These are phyloP conservation scores for Cybosia mesomella DNA, from an alignment of 2,888 invertebrate genomes.

Conservation along the genomic window DNA sequence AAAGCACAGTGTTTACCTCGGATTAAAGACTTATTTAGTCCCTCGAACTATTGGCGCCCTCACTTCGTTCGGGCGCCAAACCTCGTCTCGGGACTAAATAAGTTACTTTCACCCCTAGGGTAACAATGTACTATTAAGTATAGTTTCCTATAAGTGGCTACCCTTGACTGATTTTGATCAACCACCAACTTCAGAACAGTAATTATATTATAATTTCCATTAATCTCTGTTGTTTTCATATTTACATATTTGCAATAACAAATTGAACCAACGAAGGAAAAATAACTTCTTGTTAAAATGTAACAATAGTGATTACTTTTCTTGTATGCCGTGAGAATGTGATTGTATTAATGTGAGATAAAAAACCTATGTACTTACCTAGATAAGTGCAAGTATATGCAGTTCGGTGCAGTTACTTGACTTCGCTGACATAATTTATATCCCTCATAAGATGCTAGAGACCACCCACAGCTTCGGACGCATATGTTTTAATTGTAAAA, in stretches of 20 bases:
- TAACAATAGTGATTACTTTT: conserved; percentile 45
- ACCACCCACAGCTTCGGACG: conserved; percentile 16
- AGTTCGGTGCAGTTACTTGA: conserved; percentile 8
- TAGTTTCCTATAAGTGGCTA: too few species aligned
- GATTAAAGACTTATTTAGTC: too few species aligned
- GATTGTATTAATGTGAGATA: conserved; percentile 33
- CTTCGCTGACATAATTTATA: conserved; percentile 13
- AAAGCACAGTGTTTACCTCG: too few species aligned
- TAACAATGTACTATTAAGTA: too few species aligned
- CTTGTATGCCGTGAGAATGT: conserved; percentile 44
- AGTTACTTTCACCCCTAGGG: too few species aligned
- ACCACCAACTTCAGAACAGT: too few species aligned
- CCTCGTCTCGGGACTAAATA: too few species aligned
- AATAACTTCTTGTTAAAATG: conserved; percentile 31
- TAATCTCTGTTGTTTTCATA: too few species aligned
- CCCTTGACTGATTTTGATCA: too few species aligned
- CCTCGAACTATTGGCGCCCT: too few species aligned
- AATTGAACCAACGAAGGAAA: conserved; percentile 22
- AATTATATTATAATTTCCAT: too few species aligned
- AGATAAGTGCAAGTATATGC: conserved; percentile 20
- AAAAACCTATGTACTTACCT: conserved; percentile 26
- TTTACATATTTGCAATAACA: not conserved
- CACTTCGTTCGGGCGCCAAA: too few species aligned
- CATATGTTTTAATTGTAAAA: conserved; percentile 16
- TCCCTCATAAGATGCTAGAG: conserved; percentile 5